phyloP scores from a whole-genome alignment of 2,113 vertebrate species.

The Ancistrus triradiatus region DNA sequence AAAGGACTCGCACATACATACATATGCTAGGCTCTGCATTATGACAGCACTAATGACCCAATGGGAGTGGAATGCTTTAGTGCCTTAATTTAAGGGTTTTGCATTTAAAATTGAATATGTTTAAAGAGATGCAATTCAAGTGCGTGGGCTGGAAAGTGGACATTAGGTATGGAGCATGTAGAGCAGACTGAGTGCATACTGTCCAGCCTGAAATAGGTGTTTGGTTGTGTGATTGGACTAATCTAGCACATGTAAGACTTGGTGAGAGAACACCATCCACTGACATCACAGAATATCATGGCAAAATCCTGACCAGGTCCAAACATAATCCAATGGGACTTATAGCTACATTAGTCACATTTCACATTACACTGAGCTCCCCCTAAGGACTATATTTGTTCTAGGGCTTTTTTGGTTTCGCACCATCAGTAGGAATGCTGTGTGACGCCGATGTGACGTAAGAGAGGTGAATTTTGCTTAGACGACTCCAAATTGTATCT shows the following conservation, averaged over 20 bases:
- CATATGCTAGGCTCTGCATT: not conserved
- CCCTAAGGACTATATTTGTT: too few relatives aligned
- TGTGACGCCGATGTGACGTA: too few relatives aligned
- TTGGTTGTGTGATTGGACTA: slow-evolving; percentile 42
- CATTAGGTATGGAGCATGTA: too few relatives aligned
- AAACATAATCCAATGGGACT: too few relatives aligned
- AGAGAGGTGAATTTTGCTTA: too few relatives aligned
- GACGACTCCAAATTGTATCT: too few relatives aligned
- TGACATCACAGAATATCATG: slow-evolving; percentile 40
- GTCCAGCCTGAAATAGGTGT: too few relatives aligned
- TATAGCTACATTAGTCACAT: too few relatives aligned
- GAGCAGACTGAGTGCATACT: not conserved
- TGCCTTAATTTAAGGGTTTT: slow-evolving; percentile 30
- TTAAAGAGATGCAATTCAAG: slow-evolving; percentile 28
- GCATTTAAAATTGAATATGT: slow-evolving; percentile 19
- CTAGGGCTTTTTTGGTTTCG: too few relatives aligned
- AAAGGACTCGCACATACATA: slow-evolving; percentile 2
- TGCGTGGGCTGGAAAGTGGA: not conserved
- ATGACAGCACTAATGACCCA: slow-evolving; percentile 17
- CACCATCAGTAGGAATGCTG: too few relatives aligned
- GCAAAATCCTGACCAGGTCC: too few relatives aligned
- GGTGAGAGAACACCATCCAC: slow-evolving; percentile 36
- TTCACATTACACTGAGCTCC: too few relatives aligned
- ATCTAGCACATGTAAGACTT: slow-evolving; percentile 47
- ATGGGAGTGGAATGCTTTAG: not conserved